These are phyloP conservation scores for Cyprinodon tularosa DNA, from an alignment of 2,113 vertebrate genomes.

Conservation along the genomic window DNA sequence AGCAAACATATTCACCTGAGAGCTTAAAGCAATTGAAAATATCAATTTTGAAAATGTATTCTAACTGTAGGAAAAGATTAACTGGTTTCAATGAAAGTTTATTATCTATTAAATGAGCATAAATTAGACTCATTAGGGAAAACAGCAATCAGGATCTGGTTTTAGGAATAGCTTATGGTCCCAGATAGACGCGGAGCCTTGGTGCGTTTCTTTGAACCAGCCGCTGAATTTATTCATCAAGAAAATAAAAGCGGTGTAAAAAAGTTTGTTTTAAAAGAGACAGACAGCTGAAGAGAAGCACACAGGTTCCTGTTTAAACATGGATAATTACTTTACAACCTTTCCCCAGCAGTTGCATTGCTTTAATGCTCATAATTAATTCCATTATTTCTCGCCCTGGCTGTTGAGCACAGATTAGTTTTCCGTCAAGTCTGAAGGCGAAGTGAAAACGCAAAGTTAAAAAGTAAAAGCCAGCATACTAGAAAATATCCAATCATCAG, in stretches of 20 bases:
- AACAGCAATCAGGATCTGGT: not conserved
- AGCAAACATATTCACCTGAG: too few relatives aligned
- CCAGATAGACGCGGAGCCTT: not conserved
- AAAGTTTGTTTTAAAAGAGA: conserved; percentile 49
- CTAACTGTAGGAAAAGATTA: too few relatives aligned
- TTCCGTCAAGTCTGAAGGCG: conserved; percentile 63
- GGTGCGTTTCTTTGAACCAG: not conserved
- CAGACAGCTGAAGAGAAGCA: conserved; percentile 10
- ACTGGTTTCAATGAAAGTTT: too few relatives aligned
- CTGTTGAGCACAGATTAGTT: conserved; percentile 78
- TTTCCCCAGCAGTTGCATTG: conserved; percentile 66
- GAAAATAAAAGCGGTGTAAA: conserved; percentile 21
- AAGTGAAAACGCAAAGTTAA: conserved; percentile 19
- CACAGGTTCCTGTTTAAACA: conserved; percentile 56
- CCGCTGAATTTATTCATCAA: conserved; percentile 28
- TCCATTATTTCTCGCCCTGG: conserved; percentile 75
- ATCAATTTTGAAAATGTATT: too few relatives aligned
- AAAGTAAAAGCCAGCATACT: conserved; percentile 53
- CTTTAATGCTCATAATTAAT: conserved; percentile 78
- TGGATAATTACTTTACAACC: conserved; percentile 79
- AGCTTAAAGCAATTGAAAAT: too few relatives aligned
- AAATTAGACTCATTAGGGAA: too few relatives aligned
- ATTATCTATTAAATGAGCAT: too few relatives aligned
- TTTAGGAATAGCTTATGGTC: not conserved
- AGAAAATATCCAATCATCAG: conserved; percentile 71